These are phyloP conservation scores for Drosophila tani DNA, from an alignment of 1,140 invertebrate species.

Conservation along the genomic window DNA sequence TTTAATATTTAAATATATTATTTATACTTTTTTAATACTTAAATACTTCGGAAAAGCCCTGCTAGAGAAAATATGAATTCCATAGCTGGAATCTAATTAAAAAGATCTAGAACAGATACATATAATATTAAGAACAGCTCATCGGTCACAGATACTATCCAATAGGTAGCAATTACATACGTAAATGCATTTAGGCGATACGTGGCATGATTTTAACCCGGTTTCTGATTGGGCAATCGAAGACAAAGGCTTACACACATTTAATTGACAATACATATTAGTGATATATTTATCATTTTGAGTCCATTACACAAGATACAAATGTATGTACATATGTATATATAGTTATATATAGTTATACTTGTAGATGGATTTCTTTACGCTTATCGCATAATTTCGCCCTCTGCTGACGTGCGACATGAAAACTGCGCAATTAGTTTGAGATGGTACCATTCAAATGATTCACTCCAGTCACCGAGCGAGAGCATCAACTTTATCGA, in stretches of 20 bases:
- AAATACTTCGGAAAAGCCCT: too few relatives aligned
- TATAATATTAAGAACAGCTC: not conserved
- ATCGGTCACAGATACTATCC: not conserved
- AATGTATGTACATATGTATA: not conserved
- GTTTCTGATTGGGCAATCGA: conserved; percentile 21
- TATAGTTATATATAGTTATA: too few relatives aligned
- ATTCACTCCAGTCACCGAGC: conserved; percentile 4
- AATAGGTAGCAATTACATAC: not conserved
- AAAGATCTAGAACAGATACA: not conserved
- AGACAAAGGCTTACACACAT: conserved; percentile 4
- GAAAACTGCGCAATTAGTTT: conserved; percentile 5
- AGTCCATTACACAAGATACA: conserved; percentile 7
- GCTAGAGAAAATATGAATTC: not conserved
- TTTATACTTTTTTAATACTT: too few relatives aligned
- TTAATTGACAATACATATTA: conserved; percentile 5
- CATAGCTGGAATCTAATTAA: not conserved
- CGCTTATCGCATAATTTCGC: conserved; percentile 7
- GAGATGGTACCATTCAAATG: conserved; percentile 8
- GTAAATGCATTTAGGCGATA: not conserved
- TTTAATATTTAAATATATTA: too few relatives aligned
- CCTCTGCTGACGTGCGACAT: not conserved
- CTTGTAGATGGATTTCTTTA: not conserved
- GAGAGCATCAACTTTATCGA: conserved; percentile 10
- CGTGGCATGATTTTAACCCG: conserved; percentile 5
- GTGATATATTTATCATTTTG: not conserved